Base-by-base conservation (phyloP, 2,113 vertebrate species). In the Gnathochromis pfefferi region DNA sequence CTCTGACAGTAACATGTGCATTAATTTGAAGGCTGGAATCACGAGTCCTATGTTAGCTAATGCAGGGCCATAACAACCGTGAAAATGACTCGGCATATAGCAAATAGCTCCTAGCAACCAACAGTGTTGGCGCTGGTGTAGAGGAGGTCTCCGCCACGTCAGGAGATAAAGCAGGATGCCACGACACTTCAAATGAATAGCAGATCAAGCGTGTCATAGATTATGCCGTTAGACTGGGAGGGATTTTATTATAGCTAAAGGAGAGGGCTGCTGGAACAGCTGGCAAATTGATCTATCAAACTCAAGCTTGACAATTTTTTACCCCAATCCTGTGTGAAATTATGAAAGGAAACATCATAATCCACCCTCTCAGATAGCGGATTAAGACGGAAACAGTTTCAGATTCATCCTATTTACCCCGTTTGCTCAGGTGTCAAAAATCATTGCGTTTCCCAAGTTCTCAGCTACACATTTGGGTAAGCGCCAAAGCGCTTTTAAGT, bases 211-310 rank as follows among this genome's bases (percentile, higher is more conserved):
- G 51, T 92, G 90, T 92, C 94, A 88, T 84, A 95, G 95, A 95
- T 96, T 94, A 96, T 82, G 84, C 93, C 68, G 84, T 93, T 90
- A 85, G 93, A 94, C 94, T 91, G 93, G 80, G 90, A 92, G 94
- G 91, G 95, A 94, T 94, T 94, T 93, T 93, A 91, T 89, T 92
- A 92, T 88, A 88, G 91, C 83, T 58, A 88, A 91, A 86, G 82
- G 87, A 87, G 90, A 90, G 84, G 89, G 85, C 85, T 87, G 92
- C 89, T 91, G 91, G 91, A 93, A 85, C 89, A 88, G 92, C 87
- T 83, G 81, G 83, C 84, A 95, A 96, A 96, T 96, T 95, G 94
- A 96, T 95, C 96, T 92, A 96, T 96, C 96, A 96, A 95, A 92
- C 91, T 83, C 54, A 5, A 84, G 89, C 89, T 90, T 95, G 95